These are phyloP conservation scores for Lepisosteus osseus DNA, from an alignment of 2,113 vertebrate genomes.

Conservation along the genomic window DNA sequence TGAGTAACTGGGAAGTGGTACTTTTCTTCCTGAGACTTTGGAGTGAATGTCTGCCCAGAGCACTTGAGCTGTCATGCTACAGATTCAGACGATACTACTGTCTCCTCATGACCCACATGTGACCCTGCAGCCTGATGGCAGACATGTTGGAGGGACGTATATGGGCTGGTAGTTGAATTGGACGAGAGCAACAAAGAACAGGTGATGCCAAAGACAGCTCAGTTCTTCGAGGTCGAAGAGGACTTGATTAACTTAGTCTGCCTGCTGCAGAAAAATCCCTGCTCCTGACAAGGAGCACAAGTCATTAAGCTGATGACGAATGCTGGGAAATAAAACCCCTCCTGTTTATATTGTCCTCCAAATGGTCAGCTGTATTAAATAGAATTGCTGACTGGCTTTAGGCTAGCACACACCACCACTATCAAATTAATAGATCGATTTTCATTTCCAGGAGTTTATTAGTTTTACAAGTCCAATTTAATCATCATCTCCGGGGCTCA, in stretches of 20 bases:
- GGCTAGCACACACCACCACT: slow-evolving; percentile 27
- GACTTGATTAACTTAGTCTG: slow-evolving; percentile 20
- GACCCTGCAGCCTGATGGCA: background rate
- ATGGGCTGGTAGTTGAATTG: slow-evolving; percentile 23
- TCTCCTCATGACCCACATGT: background rate
- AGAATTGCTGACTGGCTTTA: background rate
- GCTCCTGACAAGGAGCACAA: background rate
- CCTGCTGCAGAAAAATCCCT: background rate
- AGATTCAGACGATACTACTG: too few species aligned
- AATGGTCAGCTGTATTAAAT: background rate
- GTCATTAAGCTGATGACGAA: slow-evolving; percentile 21
- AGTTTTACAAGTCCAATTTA: slow-evolving; percentile 39
- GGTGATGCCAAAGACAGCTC: slow-evolving; percentile 30
- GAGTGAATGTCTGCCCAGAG: too few species aligned
- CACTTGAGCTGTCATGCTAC: too few species aligned
- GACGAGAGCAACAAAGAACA: slow-evolving; percentile 24
- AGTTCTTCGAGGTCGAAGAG: slow-evolving; percentile 31
- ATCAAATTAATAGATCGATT: slow-evolving; percentile 47
- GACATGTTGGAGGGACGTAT: slow-evolving; percentile 19
- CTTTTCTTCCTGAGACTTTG: too few species aligned
- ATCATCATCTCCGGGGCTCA: slow-evolving; percentile 4
- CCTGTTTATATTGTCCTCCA: background rate
- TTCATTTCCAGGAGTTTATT: slow-evolving; percentile 39
- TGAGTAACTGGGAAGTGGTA: too few species aligned
- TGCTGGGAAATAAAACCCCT: background rate